phyloP scores from a whole-genome alignment of 2,888 invertebrate genomes.

The Plagodis dolabraria region DNA sequence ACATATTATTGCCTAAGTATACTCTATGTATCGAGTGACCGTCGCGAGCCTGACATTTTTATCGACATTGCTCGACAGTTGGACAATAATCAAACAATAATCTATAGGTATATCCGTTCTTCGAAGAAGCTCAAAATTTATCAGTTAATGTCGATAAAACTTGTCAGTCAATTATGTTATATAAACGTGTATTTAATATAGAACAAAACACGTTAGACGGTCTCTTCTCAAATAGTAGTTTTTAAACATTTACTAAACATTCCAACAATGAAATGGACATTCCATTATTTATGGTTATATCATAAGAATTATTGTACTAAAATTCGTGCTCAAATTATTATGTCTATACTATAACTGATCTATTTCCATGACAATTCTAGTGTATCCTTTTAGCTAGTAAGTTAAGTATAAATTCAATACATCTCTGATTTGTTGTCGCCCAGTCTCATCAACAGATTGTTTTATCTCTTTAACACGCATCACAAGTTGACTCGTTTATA shows the following conservation, averaged over 20 bases:
- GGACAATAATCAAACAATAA: not conserved
- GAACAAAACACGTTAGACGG: slow-evolving; percentile 19
- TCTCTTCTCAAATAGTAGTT: slow-evolving; percentile 4
- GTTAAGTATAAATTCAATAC: slow-evolving; percentile 32
- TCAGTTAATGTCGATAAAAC: not conserved
- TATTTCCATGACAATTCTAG: slow-evolving; percentile 51
- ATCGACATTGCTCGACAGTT: too few relatives aligned
- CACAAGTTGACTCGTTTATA: not conserved
- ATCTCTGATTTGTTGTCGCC: slow-evolving; percentile 16
- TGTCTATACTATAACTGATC: slow-evolving; percentile 40
- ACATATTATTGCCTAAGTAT: slow-evolving; percentile 29
- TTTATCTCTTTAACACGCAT: not conserved
- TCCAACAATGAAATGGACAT: slow-evolving; percentile 32
- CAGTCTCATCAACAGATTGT: not conserved
- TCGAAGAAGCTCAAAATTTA: not conserved
- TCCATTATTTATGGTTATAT: slow-evolving; percentile 38
- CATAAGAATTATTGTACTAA: slow-evolving; percentile 31
- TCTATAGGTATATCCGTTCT: not conserved
- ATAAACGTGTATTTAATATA: slow-evolving; percentile 17
- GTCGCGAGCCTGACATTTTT: not conserved
- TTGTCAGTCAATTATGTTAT: slow-evolving; percentile 14
- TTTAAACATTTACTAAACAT: slow-evolving; percentile 27
- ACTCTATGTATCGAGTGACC: slow-evolving; percentile 15
- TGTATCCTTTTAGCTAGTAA: slow-evolving; percentile 42
- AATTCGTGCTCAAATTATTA: slow-evolving; percentile 50